These are phyloP conservation scores for Onychostoma macrolepis DNA, from an alignment of 2,113 vertebrate genomes.

Conservation along the genomic window DNA sequence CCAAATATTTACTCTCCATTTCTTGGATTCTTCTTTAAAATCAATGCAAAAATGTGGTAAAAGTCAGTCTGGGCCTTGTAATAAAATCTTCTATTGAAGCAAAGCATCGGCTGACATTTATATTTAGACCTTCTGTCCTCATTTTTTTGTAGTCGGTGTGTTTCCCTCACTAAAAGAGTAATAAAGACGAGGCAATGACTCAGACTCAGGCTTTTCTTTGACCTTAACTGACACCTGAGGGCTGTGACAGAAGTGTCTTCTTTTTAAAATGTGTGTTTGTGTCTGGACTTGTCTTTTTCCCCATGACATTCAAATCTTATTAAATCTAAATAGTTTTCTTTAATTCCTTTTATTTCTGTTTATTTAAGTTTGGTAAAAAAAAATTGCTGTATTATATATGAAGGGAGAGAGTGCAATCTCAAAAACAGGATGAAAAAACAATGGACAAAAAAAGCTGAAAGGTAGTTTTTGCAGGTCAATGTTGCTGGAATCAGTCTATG, in stretches of 20 bases:
- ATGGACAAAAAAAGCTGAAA: background rate
- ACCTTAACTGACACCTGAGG: constrained; percentile 66
- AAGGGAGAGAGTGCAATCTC: background rate
- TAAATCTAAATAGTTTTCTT: constrained; percentile 64
- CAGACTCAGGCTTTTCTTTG: constrained; percentile 64
- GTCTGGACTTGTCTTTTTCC: constrained; percentile 59
- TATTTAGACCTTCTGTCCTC: constrained; percentile 14
- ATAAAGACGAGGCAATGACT: constrained; percentile 64
- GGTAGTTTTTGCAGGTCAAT: constrained; percentile 11
- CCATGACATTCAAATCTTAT: constrained; percentile 70
- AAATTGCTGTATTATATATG: background rate
- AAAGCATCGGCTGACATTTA: background rate
- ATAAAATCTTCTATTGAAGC: background rate
- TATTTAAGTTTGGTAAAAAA: background rate
- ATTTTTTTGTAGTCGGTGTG: constrained; percentile 48
- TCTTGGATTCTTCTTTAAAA: background rate
- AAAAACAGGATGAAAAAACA: background rate
- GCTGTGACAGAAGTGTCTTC: constrained; percentile 53
- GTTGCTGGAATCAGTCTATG: background rate
- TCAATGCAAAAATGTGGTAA: background rate
- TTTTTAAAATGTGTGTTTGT: constrained; percentile 38
- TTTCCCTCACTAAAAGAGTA: constrained; percentile 62
- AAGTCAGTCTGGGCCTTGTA: background rate
- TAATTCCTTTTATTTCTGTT: constrained; percentile 60
- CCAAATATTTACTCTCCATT: background rate